phyloP scores from a whole-genome alignment of 2,797 vertebrate genomes.

The Iguana delicatissima region DNA sequence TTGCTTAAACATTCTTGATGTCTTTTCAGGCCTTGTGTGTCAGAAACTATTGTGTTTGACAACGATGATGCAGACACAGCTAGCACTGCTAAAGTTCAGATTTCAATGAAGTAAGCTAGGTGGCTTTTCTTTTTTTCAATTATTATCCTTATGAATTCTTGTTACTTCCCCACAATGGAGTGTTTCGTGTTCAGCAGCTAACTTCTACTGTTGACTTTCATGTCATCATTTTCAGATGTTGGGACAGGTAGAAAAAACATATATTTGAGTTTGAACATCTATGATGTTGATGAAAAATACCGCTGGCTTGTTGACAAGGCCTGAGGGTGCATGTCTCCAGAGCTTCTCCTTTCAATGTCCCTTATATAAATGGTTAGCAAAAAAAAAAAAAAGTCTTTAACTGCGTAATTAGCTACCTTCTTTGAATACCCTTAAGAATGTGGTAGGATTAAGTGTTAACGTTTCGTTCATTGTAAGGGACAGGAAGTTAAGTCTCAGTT shows the following conservation, averaged over 20 bases:
- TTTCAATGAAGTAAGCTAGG: slow-evolving; percentile 87
- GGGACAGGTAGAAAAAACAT: neutral
- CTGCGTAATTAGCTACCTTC: neutral
- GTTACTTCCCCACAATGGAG: neutral
- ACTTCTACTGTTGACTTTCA: neutral
- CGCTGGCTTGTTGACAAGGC: neutral
- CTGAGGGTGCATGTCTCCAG: neutral
- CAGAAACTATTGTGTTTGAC: slow-evolving; percentile 82
- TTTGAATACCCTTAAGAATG: neutral
- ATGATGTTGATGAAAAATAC: neutral
- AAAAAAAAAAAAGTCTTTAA: neutral
- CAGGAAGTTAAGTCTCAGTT: neutral
- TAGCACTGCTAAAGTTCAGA: slow-evolving; percentile 88
- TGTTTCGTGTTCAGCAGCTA: neutral
- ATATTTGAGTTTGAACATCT: neutral
- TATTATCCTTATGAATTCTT: neutral
- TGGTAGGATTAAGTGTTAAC: neutral
- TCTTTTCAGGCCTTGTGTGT: slow-evolving; percentile 82
- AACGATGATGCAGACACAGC: slow-evolving; percentile 80
- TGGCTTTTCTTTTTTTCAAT: neutral
- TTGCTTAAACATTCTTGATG: slow-evolving; percentile 49
- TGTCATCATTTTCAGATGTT: neutral
- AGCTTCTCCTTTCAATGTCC: neutral
- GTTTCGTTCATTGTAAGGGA: neutral
- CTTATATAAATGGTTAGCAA: neutral